These are phyloP conservation scores for Ardeotis arabs DNA, from an alignment of 2,113 vertebrate genomes.

Conservation along the genomic window DNA sequence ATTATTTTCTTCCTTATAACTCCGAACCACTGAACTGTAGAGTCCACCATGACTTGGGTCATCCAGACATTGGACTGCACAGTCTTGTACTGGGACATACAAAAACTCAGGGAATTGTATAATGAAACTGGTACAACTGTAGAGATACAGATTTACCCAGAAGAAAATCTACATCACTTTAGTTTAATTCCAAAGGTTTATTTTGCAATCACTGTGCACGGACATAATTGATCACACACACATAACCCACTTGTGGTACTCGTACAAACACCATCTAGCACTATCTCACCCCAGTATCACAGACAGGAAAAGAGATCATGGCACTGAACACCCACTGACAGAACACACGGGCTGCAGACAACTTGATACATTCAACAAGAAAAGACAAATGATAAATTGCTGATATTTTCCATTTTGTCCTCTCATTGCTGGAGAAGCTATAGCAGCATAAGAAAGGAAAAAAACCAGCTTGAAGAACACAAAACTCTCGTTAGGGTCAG, in stretches of 20 bases:
- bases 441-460: background rate
- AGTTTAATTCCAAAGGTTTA: conserved; percentile 23
- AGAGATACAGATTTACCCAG: background rate
- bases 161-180: background rate
- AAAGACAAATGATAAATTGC: background rate
- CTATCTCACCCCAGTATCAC: background rate
- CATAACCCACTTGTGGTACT: background rate
- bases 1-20: background rate
- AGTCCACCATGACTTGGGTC: background rate
- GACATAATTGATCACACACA: background rate
- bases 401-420: background rate
- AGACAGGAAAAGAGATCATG: background rate
- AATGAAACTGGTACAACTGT: background rate
- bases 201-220: background rate
- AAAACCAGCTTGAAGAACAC: background rate
- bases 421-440: background rate
- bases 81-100: background rate
- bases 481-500: background rate
- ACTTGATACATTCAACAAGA: background rate
- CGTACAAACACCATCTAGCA: background rate
- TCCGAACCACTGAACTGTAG: background rate
- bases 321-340: background rate
- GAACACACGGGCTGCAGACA: background rate
- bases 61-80: accelerated
- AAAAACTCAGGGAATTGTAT: background rate